A percentile compares a stretch with the other conserved stretches of the same genome.
phyloP scores from a whole-genome alignment of 2,797 vertebrate genomes.

The Notolabrus celidotus region DNA sequence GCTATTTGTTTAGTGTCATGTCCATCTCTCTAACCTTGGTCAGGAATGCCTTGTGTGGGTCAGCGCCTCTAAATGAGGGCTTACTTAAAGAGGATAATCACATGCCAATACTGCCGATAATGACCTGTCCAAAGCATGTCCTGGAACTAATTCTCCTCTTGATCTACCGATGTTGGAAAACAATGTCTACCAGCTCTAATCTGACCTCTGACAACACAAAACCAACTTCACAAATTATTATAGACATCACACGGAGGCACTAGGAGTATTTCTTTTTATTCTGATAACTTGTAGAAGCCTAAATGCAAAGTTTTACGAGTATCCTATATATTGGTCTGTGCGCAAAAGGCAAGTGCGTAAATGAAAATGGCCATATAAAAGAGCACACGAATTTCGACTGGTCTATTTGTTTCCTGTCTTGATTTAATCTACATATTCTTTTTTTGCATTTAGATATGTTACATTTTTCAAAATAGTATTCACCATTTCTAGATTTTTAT shows the following conservation, averaged over 20 bases:
- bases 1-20: conserved; percentile 57
- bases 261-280: accelerated
- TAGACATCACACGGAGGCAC: not conserved
- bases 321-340: not conserved
- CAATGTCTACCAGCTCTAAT: conserved; percentile 31
- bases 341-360: not conserved
- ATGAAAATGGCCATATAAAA: too few species aligned
- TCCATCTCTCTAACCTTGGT: conserved; percentile 40
- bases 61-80: conserved; percentile 65
- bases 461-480: not conserved
- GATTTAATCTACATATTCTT: not conserved
- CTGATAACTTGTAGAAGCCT: not conserved
- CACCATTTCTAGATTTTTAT: not conserved
- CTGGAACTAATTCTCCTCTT: conserved; percentile 64
- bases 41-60: conserved; percentile 62
- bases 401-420: not conserved
- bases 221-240: not conserved
- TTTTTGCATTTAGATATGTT: not conserved
- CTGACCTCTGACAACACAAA: conserved; percentile 22
- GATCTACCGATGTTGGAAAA: conserved; percentile 50
- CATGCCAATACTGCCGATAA: conserved; percentile 71
- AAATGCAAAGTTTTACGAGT: not conserved
- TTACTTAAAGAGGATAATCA: conserved; percentile 62
- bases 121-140: conserved; percentile 59
- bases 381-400: not conserved